Base-by-base conservation (phyloP, 2,797 vertebrate genomes). In the Enteromius radiatus region DNA sequence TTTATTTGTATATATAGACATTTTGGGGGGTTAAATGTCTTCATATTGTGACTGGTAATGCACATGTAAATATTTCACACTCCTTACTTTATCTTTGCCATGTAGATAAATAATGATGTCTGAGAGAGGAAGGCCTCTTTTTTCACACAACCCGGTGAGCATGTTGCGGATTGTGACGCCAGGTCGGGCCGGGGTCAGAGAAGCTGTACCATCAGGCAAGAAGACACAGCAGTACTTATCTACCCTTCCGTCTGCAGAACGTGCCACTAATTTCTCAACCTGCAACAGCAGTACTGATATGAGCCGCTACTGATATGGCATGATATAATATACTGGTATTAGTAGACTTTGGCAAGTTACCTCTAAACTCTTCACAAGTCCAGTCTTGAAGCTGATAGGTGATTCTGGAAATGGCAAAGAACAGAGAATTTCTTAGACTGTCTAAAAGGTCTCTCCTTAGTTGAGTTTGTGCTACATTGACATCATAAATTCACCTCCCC, bases 151-250 rank as follows among this genome's bases (percentile, higher is more conserved):
- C 52, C 94, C 92, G 0, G 91, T 87, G 81, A 97, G 91, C 94
- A 96, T 95, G 76, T 92, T 93, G 0, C 95, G 93, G 83, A 97
- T 91, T 83, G 94, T 91, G 75, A 92, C 87, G 10, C 95, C 95
- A 0, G 94, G 87, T 23, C 93, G 94, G 41, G 94, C 73, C 0
- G 94, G 89, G 52, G 93, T 93, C 87, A 97, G 90, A 0, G 96
- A 96, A 54, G 96, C 96, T 0, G 96, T 96, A 86, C 95, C 96
- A 0, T 97, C 96, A 0, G 96, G 96, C 76, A 97, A 89, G 86
- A 94, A 96, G 75, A 97, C 94, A 0, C 96, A 96, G 89, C 96
- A 97, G 83, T 97, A 97, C 87, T 95, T 96, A 82, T 95, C 93
- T 9, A 91, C 86, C 47, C 90, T 91, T 2, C 89, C 87, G 52